Evolutionary conservation across 2,797 vertebrate species (phyloP).

Genomic region (Hyperoplus immaculatus): DNA sequence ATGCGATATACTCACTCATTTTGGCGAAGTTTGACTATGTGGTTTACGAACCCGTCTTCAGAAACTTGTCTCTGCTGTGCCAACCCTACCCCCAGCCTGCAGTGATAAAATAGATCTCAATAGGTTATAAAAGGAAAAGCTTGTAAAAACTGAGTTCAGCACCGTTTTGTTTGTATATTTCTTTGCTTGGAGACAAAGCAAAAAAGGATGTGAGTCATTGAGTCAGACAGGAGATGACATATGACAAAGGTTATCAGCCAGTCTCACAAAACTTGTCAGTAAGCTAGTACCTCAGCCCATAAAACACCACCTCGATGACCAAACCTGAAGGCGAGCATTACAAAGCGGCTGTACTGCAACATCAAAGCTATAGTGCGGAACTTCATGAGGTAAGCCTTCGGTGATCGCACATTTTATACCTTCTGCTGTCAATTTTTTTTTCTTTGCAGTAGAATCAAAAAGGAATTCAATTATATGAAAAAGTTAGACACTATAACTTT

Average conservation of each 20-base stretch:
- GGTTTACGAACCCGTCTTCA: slow-evolving; percentile 67
- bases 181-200: slow-evolving; percentile 5
- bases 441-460: no score
- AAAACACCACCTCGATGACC: slow-evolving; percentile 1
- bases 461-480: no score
- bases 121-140: slow-evolving; percentile 4
- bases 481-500: neutral
- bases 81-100: slow-evolving; percentile 69
- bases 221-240: slow-evolving; percentile 36
- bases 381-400: no score
- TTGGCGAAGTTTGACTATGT: slow-evolving; percentile 61
- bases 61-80: slow-evolving; percentile 58
- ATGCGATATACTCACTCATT: slow-evolving; percentile 85
- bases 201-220: slow-evolving; percentile 19
- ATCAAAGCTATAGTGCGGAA: no score
- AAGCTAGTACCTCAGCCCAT: neutral
- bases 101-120: slow-evolving; percentile 32
- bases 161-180: neutral
- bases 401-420: no score
- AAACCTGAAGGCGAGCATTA: neutral
- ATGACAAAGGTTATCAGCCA: slow-evolving; percentile 19
- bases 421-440: no score
- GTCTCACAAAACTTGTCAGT: slow-evolving; percentile 5
- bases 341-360: slow-evolving; percentile 8
- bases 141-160: neutral